Evolutionary conservation across 2,888 invertebrate genomes (phyloP).

Genomic region (Hololepta plana): DNA sequence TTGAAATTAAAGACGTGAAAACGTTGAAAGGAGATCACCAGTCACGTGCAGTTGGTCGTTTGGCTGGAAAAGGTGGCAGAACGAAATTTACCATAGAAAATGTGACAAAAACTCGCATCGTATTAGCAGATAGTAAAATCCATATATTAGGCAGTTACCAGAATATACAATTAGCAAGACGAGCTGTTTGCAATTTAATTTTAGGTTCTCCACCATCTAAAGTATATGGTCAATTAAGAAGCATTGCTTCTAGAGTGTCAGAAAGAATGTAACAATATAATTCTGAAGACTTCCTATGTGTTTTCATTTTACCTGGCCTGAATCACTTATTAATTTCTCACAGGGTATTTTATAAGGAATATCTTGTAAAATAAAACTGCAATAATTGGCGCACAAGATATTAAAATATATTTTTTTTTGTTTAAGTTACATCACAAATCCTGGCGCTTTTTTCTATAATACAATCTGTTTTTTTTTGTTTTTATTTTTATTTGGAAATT

Average conservation of each 20-base stretch:
- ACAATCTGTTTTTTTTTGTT: too few relatives aligned
- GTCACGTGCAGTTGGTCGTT: constrained; percentile 87
- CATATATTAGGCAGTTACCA: constrained; percentile 95
- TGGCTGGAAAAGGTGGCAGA: constrained; percentile 93
- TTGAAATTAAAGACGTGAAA: constrained; percentile 94
- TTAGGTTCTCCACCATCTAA: constrained; percentile 94
- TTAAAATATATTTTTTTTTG: too few relatives aligned
- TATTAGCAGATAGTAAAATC: constrained; percentile 90
- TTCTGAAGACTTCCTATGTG: too few relatives aligned
- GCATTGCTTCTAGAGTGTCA: constrained; percentile 65
- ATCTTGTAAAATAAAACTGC: too few relatives aligned
- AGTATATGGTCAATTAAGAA: constrained; percentile 87
- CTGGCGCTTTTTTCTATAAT: too few relatives aligned
- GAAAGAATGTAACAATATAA: constrained; percentile 74
- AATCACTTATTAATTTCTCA: too few relatives aligned
- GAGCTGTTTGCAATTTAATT: constrained; percentile 91
- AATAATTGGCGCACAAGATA: too few relatives aligned
- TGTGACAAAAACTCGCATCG: constrained; percentile 93
- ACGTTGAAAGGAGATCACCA: constrained; percentile 89
- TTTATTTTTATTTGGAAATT: too few relatives aligned
- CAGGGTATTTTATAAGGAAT: too few relatives aligned
- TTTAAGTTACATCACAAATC: too few relatives aligned
- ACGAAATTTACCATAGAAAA: constrained; percentile 99
- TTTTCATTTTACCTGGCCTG: too few relatives aligned
- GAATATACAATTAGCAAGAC: constrained; percentile 85